These are phyloP conservation scores for Ennomos erosarius DNA, from an alignment of 2,888 invertebrate genomes.

Conservation along the genomic window DNA sequence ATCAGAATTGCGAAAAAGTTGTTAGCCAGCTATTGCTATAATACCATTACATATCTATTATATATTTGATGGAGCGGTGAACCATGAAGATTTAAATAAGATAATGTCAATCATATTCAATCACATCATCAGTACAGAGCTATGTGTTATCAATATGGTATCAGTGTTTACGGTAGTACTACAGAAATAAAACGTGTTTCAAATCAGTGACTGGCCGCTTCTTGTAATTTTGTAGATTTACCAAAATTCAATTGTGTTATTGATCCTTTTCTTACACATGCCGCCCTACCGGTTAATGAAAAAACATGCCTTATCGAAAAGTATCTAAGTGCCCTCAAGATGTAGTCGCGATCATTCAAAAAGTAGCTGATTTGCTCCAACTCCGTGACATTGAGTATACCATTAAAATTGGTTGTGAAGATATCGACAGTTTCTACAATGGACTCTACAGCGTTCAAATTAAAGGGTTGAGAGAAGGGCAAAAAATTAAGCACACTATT, in stretches of 20 bases:
- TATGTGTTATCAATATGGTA: neutral
- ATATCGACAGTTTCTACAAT: slow-evolving; percentile 59
- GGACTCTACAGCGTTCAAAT: slow-evolving; percentile 58
- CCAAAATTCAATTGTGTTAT: too few relatives aligned
- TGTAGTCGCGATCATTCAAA: slow-evolving; percentile 58
- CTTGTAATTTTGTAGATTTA: too few relatives aligned
- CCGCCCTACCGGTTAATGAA: too few relatives aligned
- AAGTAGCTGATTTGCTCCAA: slow-evolving; percentile 54
- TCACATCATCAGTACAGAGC: slow-evolving; percentile 5
- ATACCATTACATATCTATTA: slow-evolving; percentile 20
- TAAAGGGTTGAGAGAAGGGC: slow-evolving; percentile 55
- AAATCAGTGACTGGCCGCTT: neutral
- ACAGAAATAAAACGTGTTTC: slow-evolving; percentile 32
- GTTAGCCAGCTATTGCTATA: slow-evolving; percentile 9
- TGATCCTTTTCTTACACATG: too few relatives aligned
- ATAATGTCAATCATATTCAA: slow-evolving; percentile 42
- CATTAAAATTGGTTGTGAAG: slow-evolving; percentile 56
- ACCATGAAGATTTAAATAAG: slow-evolving; percentile 11
- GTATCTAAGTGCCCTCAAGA: slow-evolving; percentile 61
- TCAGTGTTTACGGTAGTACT: slow-evolving; percentile 15
- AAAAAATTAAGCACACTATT: slow-evolving; percentile 53
- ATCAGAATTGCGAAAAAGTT: neutral
- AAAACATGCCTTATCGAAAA: slow-evolving; percentile 62
- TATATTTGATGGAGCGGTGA: slow-evolving; percentile 13
- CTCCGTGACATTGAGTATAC: slow-evolving; percentile 52